These are phyloP conservation scores for Aphidius ervi DNA, from an alignment of 1,140 invertebrate genomes.

Conservation along the genomic window DNA sequence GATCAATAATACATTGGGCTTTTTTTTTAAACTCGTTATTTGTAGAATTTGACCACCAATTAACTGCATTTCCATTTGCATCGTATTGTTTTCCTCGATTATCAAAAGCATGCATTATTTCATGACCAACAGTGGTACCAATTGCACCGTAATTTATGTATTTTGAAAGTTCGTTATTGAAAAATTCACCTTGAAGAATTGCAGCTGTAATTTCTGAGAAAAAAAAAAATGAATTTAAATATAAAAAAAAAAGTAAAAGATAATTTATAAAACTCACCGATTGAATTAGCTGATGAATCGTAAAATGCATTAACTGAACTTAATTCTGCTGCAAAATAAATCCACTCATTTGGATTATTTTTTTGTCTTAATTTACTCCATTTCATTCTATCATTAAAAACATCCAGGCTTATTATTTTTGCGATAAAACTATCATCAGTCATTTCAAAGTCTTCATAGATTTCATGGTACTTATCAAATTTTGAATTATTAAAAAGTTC, in stretches of 20 bases:
- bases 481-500: slow-evolving; percentile 65
- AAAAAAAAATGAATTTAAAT: neutral
- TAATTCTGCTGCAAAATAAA: slow-evolving; percentile 35
- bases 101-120: slow-evolving; percentile 50
- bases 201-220: slow-evolving; percentile 52
- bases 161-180: slow-evolving; percentile 62
- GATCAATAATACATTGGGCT: slow-evolving; percentile 65
- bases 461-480: slow-evolving; percentile 57
- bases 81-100: slow-evolving; percentile 63
- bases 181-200: slow-evolving; percentile 71
- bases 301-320: slow-evolving; percentile 68
- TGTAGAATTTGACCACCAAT: slow-evolving; percentile 64
- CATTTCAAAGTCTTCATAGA: slow-evolving; percentile 72
- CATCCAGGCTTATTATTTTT: slow-evolving; percentile 69
- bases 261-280: slow-evolving; percentile 53
- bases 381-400: slow-evolving; percentile 72
- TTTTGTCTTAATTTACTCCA: slow-evolving; percentile 72
- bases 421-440: slow-evolving; percentile 65
- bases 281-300: slow-evolving; percentile 63
- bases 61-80: slow-evolving; percentile 60
- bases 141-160: slow-evolving; percentile 74
- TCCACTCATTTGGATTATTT: slow-evolving; percentile 71
- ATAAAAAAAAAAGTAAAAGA: slow-evolving; percentile 9
- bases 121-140: slow-evolving; percentile 6
- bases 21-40: slow-evolving; percentile 58